A percentile compares a stretch with the other conserved stretches of the same genome.
These are phyloP conservation scores for Hesperophylax magnus DNA, from an alignment of 1,140 invertebrate genomes.

Conservation along the genomic window DNA sequence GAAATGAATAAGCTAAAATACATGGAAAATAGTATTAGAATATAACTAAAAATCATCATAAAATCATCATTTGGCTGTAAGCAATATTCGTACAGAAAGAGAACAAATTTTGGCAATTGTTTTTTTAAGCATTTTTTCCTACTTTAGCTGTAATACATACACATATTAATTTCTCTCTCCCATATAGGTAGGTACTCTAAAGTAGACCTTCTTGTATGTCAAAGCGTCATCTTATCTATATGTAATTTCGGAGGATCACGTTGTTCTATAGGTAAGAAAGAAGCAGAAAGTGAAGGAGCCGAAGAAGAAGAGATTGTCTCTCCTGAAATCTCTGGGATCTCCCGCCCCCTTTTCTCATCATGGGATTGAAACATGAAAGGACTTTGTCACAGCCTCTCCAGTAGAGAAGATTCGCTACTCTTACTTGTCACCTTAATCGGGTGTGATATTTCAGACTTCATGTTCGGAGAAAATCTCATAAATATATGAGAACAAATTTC, in stretches of 20 bases:
- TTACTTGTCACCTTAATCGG: conserved; percentile 20
- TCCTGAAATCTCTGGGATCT: conserved; percentile 21
- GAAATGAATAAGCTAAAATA: too few relatives aligned
- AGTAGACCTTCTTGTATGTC: too few relatives aligned
- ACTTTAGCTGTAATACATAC: too few relatives aligned
- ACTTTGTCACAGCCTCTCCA: background rate
- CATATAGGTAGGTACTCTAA: too few relatives aligned
- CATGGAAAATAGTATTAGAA: too few relatives aligned
- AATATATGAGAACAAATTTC: conserved; percentile 22
- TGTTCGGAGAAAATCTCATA: conserved; percentile 5
- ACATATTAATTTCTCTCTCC: too few relatives aligned
- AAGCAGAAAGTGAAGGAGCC: background rate
- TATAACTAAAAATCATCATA: too few relatives aligned
- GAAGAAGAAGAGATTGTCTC: background rate
- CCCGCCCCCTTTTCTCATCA: background rate
- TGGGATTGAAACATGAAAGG: conserved; percentile 27
- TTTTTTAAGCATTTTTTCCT: too few relatives aligned
- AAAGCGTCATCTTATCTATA: background rate
- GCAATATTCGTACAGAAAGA: too few relatives aligned
- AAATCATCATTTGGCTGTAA: too few relatives aligned
- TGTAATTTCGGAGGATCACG: conserved; percentile 26
- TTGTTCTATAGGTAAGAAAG: background rate
- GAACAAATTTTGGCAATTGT: too few relatives aligned
- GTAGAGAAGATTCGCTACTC: background rate
- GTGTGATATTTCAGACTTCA: conserved; percentile 32